Evolutionary conservation across 2,113 vertebrate species (phyloP), one percentile per base, ranked within the genome.

Genomic region (Orthonyx spaldingii): DNA sequence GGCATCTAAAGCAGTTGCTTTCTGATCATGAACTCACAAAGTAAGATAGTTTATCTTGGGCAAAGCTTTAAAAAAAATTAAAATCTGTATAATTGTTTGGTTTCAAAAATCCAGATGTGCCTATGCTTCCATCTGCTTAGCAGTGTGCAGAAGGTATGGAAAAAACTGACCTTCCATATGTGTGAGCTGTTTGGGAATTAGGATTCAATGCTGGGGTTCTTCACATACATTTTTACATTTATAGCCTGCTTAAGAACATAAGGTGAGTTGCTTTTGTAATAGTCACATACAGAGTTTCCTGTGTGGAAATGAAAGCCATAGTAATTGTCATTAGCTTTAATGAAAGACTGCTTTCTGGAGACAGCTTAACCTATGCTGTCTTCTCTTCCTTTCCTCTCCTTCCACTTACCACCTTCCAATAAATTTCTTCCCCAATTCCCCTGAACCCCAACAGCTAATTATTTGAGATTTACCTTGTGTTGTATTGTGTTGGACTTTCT

Each of bases 1-100:
- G 99, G 93, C 99, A 99, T 92, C 97, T 99, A 87, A 99, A 99
- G 87, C 99, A 99, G 94, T 98, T 99, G 80, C 98, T 99, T 37
- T 99, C 99, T 83, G 99, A 99, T 90, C 98, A 99, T 33, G 99
- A 99, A 92, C 99, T 99, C 60, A 99, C 99, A 94, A 99, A 99
- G 99, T 99, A 98, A 98, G 99, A 75, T 46, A 22, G 23, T 55
- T 88, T 88, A 28, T 90, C 37, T 66, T 68, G 35, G 71, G 26
- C 33, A 68, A 72, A 84, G 17, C 33, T 91, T 87, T 59, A 8
- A 11, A 47, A 92, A 71, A 61, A 42, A 24, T 18, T n/a, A 44
- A 55, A 55, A 19, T 30, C 11, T 46, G 3, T 87, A 27, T 13
- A n/a, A 18, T 84, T 63, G 33, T 61, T 93, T 59, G 27, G 28